Base-by-base conservation (phyloP, 2,113 vertebrate genomes). In the Pelvicachromis taeniatus region DNA sequence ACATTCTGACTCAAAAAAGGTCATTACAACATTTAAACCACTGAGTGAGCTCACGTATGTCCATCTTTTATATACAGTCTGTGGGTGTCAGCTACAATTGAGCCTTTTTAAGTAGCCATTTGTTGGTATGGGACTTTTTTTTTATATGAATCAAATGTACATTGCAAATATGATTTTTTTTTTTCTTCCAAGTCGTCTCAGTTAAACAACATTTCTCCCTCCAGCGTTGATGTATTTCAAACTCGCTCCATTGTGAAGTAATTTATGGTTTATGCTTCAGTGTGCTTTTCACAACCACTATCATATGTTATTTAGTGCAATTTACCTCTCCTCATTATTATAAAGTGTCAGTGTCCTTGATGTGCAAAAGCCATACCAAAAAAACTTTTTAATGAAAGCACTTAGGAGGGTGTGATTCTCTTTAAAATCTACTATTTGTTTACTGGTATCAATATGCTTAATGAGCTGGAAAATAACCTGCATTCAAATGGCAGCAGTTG, bases 391-490 rank as follows among this genome's bases (percentile, higher is more conserved):
- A 88, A 78, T 84, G 70, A 89, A 89, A 82, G 84, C 7, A 19
- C 83, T 81, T 85, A 81, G 79, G 29, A 2, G 65, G 86, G 23
- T 70, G 81, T 70, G 8, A 63, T 77, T 79, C 56, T 48, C 38
- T 61, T 82, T 77, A 84, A 84, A 87, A 80, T 84, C 77, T 61
- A 75, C 63, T 50, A 70, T 90, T 89, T 91, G 83, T 90, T 91
- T 92, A 83, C 81, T 75, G 78, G 86, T 89, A 87, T 92, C 87
- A 92, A 88, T 90, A 88, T 83, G 82, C 70, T 79, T 87, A 88
- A 90, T 93, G 85, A 90, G 68, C 78, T 91, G 85, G 88, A 94
- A 91, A 92, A 93, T 92, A 85, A 84, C 82, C 87, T 90, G 68
- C 87, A 73, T 91, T 90, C 73, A 88, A 89, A 90, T 80, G n/a